Percentiles rank a stretch among this genome's conserved stretches.
Conservation (phyloP, 2,797 vertebrate genomes). For the Gymnopithys bicolor region DNA sequence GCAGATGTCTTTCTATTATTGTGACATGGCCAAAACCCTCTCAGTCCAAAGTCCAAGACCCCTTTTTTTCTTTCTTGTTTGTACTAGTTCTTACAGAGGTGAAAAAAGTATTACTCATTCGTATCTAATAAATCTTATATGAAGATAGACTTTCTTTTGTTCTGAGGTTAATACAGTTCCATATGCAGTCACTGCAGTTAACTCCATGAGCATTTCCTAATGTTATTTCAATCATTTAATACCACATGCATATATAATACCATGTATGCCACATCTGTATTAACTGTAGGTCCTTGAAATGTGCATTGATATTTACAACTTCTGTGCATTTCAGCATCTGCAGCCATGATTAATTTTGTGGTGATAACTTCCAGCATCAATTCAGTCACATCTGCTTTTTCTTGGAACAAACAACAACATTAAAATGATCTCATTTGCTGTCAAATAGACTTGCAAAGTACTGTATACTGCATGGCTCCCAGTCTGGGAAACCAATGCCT, state of each 20-base stretch:
- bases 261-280: not conserved
- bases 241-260: not conserved
- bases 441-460: not conserved
- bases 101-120: not conserved
- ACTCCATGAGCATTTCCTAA: not conserved
- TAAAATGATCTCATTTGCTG: conserved; percentile 44
- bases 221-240: not conserved
- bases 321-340: conserved; percentile 31
- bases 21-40: not conserved
- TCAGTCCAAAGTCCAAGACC: not conserved
- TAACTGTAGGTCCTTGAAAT: conserved; percentile 35
- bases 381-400: conserved; percentile 31
- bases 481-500: not conserved
- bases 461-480: not conserved
- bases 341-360: not conserved
- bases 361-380: conserved; percentile 32
- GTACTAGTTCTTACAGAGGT: not conserved
- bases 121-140: not conserved
- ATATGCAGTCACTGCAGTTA: not conserved
- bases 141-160: not conserved
- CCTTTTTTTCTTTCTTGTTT: not conserved
- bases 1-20: not conserved
- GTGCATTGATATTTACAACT: conserved; percentile 5
- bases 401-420: not conserved
- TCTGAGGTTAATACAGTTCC: not conserved